A percentile compares a stretch with the other conserved stretches of the same genome.
Evolutionary conservation across 2,888 invertebrate species (phyloP).

Genomic region (Pimpla rufipes): DNA sequence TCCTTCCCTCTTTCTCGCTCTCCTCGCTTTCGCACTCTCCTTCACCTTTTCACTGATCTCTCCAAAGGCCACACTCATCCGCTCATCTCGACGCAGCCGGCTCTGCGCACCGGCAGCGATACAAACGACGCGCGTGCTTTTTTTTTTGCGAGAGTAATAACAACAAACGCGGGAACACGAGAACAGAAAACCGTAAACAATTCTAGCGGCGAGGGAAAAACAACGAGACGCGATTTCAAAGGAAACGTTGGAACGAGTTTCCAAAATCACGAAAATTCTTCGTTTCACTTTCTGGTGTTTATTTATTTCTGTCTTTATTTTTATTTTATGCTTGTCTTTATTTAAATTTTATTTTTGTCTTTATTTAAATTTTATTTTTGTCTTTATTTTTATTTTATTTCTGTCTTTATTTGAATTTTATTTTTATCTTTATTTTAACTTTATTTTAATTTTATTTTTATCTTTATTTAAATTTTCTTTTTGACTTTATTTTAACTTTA

Average conservation of each 20-base stretch:
- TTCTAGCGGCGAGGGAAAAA: not conserved
- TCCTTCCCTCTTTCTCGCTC: constrained; percentile 32
- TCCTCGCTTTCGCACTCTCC: constrained; percentile 38
- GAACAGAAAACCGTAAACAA: not conserved
- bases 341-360: too few species aligned
- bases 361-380: too few species aligned
- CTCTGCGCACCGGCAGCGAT: constrained; percentile 12
- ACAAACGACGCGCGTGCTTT: not conserved
- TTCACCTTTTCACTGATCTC: constrained; percentile 58
- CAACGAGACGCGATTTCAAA: not conserved
- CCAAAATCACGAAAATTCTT: not conserved
- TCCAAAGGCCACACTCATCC: constrained; percentile 59
- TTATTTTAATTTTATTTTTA: too few species aligned
- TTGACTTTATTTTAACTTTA: too few species aligned
- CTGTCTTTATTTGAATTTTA: too few species aligned
- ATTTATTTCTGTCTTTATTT: too few species aligned
- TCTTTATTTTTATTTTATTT: too few species aligned
- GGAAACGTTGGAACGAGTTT: not conserved
- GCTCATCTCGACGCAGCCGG: constrained; percentile 49
- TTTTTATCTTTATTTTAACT: too few species aligned
- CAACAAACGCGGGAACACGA: not conserved
- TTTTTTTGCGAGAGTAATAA: not conserved
- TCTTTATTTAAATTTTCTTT: too few species aligned
- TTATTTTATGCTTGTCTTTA: too few species aligned
- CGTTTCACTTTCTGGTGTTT: too few species aligned